These are phyloP conservation scores for Choristoneura rosaceana DNA, from an alignment of 2,888 invertebrate genomes.

Conservation along the genomic window DNA sequence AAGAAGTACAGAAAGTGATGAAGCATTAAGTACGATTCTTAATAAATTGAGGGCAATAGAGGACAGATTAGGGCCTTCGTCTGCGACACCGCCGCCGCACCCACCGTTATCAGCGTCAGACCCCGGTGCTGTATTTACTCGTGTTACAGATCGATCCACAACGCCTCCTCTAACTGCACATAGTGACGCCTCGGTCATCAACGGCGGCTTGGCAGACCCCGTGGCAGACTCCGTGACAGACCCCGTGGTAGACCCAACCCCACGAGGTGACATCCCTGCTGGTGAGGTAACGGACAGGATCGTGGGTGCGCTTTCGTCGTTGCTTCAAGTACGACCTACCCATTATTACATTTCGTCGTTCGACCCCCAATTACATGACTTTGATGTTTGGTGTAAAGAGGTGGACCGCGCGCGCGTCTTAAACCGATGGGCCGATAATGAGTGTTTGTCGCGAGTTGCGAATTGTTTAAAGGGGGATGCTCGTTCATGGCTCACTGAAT, in stretches of 20 bases:
- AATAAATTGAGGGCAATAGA: slow-evolving; percentile 13
- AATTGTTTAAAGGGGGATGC: slow-evolving; percentile 46
- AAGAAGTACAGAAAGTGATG: neutral
- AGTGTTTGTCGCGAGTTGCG: slow-evolving; percentile 45
- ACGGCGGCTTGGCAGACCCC: neutral
- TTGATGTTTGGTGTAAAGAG: slow-evolving; percentile 48
- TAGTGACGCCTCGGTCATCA: neutral
- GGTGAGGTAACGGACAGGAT: neutral
- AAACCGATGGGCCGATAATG: slow-evolving; percentile 45
- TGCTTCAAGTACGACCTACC: slow-evolving; percentile 1
- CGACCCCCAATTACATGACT: slow-evolving; percentile 46
- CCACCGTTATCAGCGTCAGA: neutral
- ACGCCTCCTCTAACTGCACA: neutral
- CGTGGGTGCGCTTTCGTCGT: neutral
- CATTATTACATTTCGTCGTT: slow-evolving; percentile 43
- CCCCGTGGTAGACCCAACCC: neutral
- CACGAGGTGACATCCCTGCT: neutral
- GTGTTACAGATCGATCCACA: neutral
- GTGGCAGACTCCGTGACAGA: neutral
- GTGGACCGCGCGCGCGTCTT: slow-evolving; percentile 46
- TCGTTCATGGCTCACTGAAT: slow-evolving; percentile 47
- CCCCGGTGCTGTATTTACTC: neutral
- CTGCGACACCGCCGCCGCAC: neutral
- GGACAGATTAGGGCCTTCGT: neutral
- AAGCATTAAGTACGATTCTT: neutral